These are phyloP conservation scores for Pogonophryne albipinna DNA, from an alignment of 2,797 vertebrate genomes.

Conservation along the genomic window DNA sequence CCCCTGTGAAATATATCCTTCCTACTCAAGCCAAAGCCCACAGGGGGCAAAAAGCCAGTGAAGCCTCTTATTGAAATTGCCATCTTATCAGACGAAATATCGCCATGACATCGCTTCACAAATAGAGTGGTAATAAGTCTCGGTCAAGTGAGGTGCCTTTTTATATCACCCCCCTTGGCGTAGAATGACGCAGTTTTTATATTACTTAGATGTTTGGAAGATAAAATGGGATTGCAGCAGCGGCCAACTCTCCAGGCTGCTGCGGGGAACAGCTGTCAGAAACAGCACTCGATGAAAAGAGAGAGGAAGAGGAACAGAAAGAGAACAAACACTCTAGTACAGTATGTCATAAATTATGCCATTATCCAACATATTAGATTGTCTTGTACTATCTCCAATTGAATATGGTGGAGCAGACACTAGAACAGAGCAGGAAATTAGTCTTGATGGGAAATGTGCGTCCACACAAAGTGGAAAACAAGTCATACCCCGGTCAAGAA, in stretches of 20 bases:
- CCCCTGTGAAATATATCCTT: slow-evolving; percentile 78
- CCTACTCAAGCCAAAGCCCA: slow-evolving; percentile 71
- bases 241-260: slow-evolving; percentile 40
- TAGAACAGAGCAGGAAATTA: slow-evolving; percentile 41
- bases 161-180: slow-evolving; percentile 62
- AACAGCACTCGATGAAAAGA: slow-evolving; percentile 20
- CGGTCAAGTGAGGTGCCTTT: slow-evolving; percentile 75
- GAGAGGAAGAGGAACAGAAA: not conserved
- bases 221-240: slow-evolving; percentile 70
- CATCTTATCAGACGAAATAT: slow-evolving; percentile 82
- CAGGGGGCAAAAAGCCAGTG: slow-evolving; percentile 65
- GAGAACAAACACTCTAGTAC: slow-evolving; percentile 1
- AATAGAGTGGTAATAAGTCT: slow-evolving; percentile 81
- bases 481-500: slow-evolving; percentile 29
- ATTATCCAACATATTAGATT: slow-evolving; percentile 32
- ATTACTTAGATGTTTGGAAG: slow-evolving; percentile 72
- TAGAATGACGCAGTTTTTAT: slow-evolving; percentile 71
- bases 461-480: slow-evolving; percentile 36
- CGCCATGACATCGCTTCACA: slow-evolving; percentile 74
- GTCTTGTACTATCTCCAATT: slow-evolving; percentile 32
- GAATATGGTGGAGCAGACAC: slow-evolving; percentile 9
- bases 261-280: slow-evolving; percentile 64
- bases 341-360: slow-evolving; percentile 42
- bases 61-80: slow-evolving; percentile 84
- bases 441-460: slow-evolving; percentile 36